Evolutionary conservation across 2,797 vertebrate species (phyloP).

Genomic region (Cuniculus paca): DNA sequence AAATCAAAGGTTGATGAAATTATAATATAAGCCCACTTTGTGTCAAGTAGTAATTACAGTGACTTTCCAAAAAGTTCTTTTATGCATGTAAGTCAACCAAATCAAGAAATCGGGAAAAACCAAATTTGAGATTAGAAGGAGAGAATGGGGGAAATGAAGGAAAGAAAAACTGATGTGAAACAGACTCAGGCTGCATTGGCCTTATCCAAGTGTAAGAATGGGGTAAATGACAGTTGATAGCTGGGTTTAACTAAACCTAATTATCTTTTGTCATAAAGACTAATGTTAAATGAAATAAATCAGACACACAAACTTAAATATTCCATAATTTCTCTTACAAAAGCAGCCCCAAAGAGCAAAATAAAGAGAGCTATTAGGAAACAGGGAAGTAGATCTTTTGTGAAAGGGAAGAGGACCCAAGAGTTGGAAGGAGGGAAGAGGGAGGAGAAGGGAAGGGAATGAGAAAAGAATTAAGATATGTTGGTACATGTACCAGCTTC

Average conservation of each 20-base stretch:
- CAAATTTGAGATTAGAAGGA: neutral
- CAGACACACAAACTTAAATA: neutral
- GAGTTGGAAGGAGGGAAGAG: neutral
- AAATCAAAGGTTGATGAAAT: neutral
- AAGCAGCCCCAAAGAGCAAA: neutral
- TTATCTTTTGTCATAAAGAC: neutral
- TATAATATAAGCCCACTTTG: neutral
- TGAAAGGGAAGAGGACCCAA: neutral
- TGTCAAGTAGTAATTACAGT: neutral
- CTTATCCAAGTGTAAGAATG: neutral
- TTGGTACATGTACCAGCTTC: neutral
- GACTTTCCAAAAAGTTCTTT: neutral
- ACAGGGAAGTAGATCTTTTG: neutral
- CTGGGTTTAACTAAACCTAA: neutral
- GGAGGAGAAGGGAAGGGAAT: neutral
- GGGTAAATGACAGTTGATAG: neutral
- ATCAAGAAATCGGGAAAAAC: neutral
- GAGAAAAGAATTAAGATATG: neutral
- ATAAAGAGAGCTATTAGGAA: neutral
- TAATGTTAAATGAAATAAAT: neutral
- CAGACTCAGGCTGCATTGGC: slow-evolving; percentile 18
- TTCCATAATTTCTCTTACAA: neutral
- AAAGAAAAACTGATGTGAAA: neutral
- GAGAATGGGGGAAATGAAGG: neutral
- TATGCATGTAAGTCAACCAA: neutral